These are phyloP conservation scores for Frankliniella fusca DNA, from an alignment of 2,888 invertebrate genomes.

Conservation along the genomic window DNA sequence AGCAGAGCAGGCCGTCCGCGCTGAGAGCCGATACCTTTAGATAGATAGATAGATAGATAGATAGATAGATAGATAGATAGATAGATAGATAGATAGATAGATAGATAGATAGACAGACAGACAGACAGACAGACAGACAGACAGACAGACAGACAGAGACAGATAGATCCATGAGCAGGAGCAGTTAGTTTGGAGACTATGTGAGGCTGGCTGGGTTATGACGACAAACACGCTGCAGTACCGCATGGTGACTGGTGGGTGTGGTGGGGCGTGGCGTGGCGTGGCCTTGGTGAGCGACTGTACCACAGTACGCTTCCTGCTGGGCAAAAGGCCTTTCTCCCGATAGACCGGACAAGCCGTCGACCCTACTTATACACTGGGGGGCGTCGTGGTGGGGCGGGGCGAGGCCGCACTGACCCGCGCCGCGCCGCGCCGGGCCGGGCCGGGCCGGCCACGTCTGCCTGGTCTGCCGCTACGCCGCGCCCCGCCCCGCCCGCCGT, in stretches of 20 bases:
- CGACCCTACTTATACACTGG: not conserved
- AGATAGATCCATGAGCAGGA: not conserved
- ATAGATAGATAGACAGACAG: not conserved
- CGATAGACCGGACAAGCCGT: conserved; percentile 12
- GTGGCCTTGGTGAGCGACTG: conserved; percentile 13
- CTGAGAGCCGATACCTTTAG: not conserved
- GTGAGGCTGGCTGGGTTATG: too few species aligned
- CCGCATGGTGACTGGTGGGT: not conserved
- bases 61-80: too few species aligned
- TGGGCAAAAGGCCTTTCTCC: conserved; percentile 15
- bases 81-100: not conserved
- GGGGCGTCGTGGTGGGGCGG: not conserved
- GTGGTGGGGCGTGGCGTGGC: not conserved
- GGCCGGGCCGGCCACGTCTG: not conserved
- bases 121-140: not conserved
- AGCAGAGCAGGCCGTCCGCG: too few species aligned
- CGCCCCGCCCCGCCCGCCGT: not conserved
- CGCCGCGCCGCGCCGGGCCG: not conserved
- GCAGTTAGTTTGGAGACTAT: too few species aligned
- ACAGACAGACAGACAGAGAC: not conserved
- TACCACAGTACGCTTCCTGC: not conserved
- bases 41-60: not conserved
- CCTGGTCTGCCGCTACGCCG: not conserved
- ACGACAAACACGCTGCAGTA: too few species aligned
- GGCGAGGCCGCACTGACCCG: not conserved